Conservation (phyloP, 2,113 vertebrate genomes). For the Bambusicola thoracicus region DNA sequence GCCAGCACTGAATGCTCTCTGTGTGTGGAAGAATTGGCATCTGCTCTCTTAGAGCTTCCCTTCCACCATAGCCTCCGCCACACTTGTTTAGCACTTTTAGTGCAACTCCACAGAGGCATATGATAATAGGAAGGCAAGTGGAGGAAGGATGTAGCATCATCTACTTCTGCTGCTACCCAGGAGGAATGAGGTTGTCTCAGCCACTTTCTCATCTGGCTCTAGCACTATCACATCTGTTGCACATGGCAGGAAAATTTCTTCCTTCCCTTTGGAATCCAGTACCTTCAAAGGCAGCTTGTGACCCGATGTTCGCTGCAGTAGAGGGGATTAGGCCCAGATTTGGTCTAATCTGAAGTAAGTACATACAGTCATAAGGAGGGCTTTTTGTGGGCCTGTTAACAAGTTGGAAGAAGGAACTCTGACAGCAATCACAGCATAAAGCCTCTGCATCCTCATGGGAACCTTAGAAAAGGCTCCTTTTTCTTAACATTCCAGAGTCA, state of each 20-base stretch:
- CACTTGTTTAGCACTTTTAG: background rate
- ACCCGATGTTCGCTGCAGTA: background rate
- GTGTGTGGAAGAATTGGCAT: background rate
- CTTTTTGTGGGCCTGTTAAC: background rate
- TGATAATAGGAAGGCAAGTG: background rate
- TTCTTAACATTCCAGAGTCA: background rate
- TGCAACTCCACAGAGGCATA: background rate
- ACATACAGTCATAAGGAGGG: background rate
- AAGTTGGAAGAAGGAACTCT: background rate
- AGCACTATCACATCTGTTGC: background rate
- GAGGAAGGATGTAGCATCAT: background rate
- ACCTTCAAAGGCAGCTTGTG: background rate
- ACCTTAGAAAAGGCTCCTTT: background rate
- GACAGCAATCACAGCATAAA: background rate
- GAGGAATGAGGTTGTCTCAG: background rate
- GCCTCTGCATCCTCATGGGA: background rate
- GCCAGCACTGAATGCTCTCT: background rate
- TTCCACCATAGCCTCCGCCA: background rate
- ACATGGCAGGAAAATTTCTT: background rate
- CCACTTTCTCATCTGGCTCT: conserved; percentile 24
- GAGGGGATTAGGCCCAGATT: background rate
- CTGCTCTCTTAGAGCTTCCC: background rate
- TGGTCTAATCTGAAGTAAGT: background rate
- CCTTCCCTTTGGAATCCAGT: background rate
- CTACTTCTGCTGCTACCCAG: background rate